Evolutionary conservation across 1,140 invertebrate species (phyloP).

Genomic region (Colletes latitarsis): DNA sequence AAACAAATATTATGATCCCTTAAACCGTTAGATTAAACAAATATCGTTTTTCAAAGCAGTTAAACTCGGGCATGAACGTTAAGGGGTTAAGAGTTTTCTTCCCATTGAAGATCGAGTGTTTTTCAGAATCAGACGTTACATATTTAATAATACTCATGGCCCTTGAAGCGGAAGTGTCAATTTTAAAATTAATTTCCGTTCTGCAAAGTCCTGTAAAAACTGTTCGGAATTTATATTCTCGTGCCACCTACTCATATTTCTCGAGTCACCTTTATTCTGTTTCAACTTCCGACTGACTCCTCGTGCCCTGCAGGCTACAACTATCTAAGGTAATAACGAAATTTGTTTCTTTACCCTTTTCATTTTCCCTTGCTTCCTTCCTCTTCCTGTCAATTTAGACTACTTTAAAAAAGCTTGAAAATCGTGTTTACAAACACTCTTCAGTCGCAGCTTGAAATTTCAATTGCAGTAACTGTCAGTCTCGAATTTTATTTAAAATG

Average conservation of each 20-base stretch:
- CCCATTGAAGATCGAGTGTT: no score
- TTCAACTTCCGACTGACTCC: constrained; percentile 35
- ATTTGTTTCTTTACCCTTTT: constrained; percentile 58
- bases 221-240: constrained; percentile 22
- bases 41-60: no score
- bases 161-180: no score
- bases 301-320: constrained; percentile 40
- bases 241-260: not conserved
- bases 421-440: constrained; percentile 45
- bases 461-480: no score
- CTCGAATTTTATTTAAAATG: not conserved
- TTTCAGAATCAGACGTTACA: no score
- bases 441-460: not conserved
- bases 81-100: no score
- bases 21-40: no score
- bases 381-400: constrained; percentile 45
- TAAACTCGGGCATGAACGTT: no score
- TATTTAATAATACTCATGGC: no score
- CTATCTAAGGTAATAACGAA: constrained; percentile 58
- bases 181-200: not conserved
- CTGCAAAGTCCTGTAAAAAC: constrained; percentile 26
- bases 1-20: no score
- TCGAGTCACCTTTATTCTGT: constrained; percentile 7
- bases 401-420: constrained; percentile 42
- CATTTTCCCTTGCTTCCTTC: constrained; percentile 7